Conservation (phyloP, 2,113 vertebrate genomes). For the Quiscalus mexicanus region DNA sequence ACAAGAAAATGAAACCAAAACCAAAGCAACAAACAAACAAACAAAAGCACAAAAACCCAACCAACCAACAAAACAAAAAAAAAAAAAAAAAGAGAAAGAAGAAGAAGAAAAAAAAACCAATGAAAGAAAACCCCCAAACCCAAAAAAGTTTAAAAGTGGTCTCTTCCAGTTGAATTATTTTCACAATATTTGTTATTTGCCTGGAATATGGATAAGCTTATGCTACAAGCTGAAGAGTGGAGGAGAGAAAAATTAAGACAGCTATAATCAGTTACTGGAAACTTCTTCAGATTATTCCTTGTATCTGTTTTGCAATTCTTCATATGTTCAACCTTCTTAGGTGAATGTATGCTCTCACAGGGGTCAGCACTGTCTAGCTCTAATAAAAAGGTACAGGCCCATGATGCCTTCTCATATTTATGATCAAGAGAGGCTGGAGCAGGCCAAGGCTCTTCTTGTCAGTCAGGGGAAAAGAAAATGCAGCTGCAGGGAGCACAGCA, state of each 20-base stretch:
- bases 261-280: neutral
- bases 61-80: neutral
- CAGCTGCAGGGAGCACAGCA: neutral
- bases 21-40: neutral
- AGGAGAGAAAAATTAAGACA: neutral
- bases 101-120: neutral
- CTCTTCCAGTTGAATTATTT: neutral
- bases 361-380: neutral
- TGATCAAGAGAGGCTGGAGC: neutral
- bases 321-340: neutral
- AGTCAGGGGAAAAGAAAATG: neutral
- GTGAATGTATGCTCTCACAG: neutral
- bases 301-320: neutral
- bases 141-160: neutral
- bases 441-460: neutral
- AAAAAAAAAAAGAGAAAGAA: accelerated
- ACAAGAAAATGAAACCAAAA: neutral
- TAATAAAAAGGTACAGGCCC: neutral
- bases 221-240: neutral
- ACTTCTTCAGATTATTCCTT: neutral
- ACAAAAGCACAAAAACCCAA: neutral
- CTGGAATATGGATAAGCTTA: neutral
- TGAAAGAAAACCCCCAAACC: too few relatives aligned
- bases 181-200: neutral
- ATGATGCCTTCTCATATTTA: neutral